Evolutionary conservation across 2,113 vertebrate species (phyloP).

Genomic region (Heterotis niloticus): DNA sequence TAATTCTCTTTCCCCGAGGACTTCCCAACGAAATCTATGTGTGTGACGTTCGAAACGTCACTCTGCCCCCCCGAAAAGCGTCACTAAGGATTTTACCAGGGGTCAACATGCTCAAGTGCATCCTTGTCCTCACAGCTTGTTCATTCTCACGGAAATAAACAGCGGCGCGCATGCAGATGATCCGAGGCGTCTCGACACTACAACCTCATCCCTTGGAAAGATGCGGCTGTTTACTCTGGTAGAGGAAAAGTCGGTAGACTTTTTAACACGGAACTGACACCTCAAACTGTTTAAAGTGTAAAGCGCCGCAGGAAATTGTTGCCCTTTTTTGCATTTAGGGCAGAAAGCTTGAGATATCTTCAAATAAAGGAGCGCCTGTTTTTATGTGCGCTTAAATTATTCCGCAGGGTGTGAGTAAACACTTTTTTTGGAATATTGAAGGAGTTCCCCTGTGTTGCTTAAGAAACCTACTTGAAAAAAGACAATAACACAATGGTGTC

Average conservation of each 20-base stretch:
- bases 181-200: background rate
- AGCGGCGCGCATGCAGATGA: background rate
- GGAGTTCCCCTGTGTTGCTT: no score
- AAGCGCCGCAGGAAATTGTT: no score
- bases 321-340: no score
- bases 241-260: background rate
- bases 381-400: no score
- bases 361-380: no score
- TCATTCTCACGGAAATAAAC: background rate
- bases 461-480: no score
- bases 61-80: background rate
- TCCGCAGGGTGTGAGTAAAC: no score
- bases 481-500: no score
- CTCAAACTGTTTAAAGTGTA: no score
- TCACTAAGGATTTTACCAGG: background rate
- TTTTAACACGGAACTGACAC: no score
- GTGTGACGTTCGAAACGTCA: background rate
- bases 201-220: background rate
- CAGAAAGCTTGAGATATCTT: no score
- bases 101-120: background rate
- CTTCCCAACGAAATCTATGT: background rate
- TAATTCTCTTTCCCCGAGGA: background rate
- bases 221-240: background rate
- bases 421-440: no score
- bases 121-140: background rate